phyloP scores from a whole-genome alignment of 2,113 vertebrate species.

The Tachycineta bicolor region DNA sequence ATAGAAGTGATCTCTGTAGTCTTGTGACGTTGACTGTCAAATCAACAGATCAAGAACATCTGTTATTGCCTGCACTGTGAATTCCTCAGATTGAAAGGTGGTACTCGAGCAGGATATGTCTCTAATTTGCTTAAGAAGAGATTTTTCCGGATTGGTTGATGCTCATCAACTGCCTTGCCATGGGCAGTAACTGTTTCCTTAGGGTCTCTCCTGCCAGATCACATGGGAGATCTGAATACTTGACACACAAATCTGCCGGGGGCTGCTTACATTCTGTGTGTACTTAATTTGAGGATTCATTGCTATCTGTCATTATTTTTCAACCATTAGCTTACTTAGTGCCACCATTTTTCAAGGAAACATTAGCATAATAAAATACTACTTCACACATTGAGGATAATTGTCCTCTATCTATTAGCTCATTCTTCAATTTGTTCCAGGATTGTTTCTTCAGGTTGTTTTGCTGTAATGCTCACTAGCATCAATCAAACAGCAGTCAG shows the following conservation, averaged over 20 bases:
- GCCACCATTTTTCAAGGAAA: not conserved
- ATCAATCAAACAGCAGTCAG: not conserved
- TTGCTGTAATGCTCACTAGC: not conserved
- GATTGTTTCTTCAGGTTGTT: not conserved
- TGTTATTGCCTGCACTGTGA: not conserved
- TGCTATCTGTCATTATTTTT: not conserved
- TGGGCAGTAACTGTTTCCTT: not conserved
- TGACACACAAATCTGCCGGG: not conserved
- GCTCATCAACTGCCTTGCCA: not conserved
- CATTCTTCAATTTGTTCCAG: not conserved
- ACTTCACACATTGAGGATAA: not conserved
- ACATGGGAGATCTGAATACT: not conserved
- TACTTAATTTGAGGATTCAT: not conserved
- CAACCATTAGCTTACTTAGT: not conserved
- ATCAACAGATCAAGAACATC: not conserved
- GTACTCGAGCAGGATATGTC: not conserved
- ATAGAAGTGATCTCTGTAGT: not conserved
- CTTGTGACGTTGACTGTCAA: constrained; percentile 13
- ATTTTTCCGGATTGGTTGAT: not conserved
- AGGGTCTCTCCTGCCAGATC: not conserved
- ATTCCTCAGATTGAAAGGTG: not conserved
- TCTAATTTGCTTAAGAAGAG: not conserved
- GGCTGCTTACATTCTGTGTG: not conserved
- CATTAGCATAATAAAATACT: not conserved
- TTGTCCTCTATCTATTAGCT: not conserved